Percentiles rank a stretch among this genome's conserved stretches.
Conservation (phyloP, 2,888 invertebrate species). For the Sphaerophoria rueppellii region DNA sequence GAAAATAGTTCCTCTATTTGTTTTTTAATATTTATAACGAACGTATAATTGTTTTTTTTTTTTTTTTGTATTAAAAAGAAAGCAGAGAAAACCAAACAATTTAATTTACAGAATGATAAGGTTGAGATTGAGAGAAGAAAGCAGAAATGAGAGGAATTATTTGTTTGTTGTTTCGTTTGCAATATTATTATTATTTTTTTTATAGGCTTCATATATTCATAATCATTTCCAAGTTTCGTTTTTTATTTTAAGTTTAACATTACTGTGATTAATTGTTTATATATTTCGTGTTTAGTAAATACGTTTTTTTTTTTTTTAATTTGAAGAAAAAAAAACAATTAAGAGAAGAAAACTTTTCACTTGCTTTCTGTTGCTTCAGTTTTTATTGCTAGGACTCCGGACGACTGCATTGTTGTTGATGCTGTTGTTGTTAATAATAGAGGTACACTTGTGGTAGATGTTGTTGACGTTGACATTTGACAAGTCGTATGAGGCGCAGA, state of each 20-base stretch:
- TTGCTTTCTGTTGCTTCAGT: constrained; percentile 72
- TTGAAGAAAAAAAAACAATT: constrained; percentile 53
- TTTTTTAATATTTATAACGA: constrained; percentile 23
- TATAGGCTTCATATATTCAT: constrained; percentile 50
- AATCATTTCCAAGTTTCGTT: constrained; percentile 29
- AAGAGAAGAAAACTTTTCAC: constrained; percentile 68
- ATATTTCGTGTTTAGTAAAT: constrained; percentile 36
- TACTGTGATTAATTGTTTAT: constrained; percentile 53
- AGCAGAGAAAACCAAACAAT: constrained; percentile 42
- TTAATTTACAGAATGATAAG: neutral
- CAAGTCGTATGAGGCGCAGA: constrained; percentile 42
- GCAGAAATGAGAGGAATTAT: constrained; percentile 48
- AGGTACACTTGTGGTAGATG: constrained; percentile 25
- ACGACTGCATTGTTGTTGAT: constrained; percentile 9
- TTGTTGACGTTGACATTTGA: constrained; percentile 22
- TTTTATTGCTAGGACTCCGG: constrained; percentile 15
- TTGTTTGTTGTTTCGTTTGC: constrained; percentile 60
- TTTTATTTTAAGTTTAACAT: constrained; percentile 58
- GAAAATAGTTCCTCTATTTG: constrained; percentile 38
- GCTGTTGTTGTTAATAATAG: constrained; percentile 17
- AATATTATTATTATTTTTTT: constrained; percentile 41
- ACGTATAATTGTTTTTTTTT: constrained; percentile 19
- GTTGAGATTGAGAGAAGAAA: constrained; percentile 45
- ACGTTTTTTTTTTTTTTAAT: constrained; percentile 34
- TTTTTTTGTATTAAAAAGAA: constrained; percentile 41